Evolutionary conservation across 1,140 invertebrate species (phyloP).

Genomic region (Trinorchestia longiramus): DNA sequence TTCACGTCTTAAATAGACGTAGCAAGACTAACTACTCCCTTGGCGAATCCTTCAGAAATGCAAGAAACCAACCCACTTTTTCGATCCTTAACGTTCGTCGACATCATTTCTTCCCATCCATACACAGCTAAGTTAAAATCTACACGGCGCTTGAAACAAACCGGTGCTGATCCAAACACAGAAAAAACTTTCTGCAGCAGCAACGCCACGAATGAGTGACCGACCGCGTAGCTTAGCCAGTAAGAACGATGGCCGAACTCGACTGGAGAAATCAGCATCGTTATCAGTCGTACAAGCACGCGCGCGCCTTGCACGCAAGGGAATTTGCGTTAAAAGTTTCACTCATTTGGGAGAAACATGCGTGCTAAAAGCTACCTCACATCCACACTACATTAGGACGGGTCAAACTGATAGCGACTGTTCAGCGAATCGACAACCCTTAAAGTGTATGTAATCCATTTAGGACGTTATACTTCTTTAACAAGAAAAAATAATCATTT

Average conservation of each 20-base stretch:
- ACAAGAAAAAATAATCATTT: no score
- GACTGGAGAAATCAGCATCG: neutral
- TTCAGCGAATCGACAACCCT: no score
- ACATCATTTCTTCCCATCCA: no score
- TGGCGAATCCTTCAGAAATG: neutral
- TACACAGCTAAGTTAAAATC: neutral
- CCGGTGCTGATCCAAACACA: neutral
- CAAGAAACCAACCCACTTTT: neutral
- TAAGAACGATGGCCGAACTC: neutral
- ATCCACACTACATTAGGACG: neutral
- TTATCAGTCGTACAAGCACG: neutral
- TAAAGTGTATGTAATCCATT: no score
- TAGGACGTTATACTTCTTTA: no score
- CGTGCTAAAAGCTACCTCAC: neutral
- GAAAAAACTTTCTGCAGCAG: neutral
- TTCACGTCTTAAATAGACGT: neutral
- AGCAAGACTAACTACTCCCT: neutral
- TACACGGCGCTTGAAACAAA: neutral
- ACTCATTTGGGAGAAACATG: neutral
- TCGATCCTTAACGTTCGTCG: no score
- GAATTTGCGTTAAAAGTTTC: neutral
- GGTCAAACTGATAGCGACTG: no score
- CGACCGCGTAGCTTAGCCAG: neutral
- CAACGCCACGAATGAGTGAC: neutral
- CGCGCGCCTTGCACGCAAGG: neutral